Base-by-base conservation (phyloP, 1,140 invertebrate species). In the Leptopilina boulardi region DNA sequence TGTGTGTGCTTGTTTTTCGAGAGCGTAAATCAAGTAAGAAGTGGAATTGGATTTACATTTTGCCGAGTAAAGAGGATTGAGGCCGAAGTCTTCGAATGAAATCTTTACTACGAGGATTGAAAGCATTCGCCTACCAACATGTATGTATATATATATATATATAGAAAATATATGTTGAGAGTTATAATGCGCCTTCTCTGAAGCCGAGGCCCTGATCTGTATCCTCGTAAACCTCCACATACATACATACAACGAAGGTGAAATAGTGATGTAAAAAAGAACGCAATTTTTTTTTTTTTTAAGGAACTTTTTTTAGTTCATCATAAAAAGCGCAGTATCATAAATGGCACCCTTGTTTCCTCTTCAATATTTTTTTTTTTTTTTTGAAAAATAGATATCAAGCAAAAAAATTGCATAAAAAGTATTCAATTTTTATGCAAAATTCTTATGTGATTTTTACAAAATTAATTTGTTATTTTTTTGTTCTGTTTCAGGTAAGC, bases 51-150 rank as follows among this genome's bases (percentile, higher is more conserved):
- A 66, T 66, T 26, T 66, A 26, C 23, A 66, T 66, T 30, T 66
- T 66, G 59, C 59, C 23, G 26, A 66, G 59, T n/a, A 66, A n/a
- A 66, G 56, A n/a, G 56, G 26, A 66, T 66, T 66, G 15, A 66
- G 47, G n/a, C 2, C 15, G 3, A 66, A 30, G 23, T 26, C 23
- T 30, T 66, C 3, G 11, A 15, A 66, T 66, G 13, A 66, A 66
- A 66, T 66, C 26, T 66, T 66, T 66, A 66, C 23, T 66, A 66
- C 15, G 56, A 30, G 56, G 19, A 66, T 30, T 66, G 56, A 66
- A 21, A 26, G 5, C 21, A 66, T 66, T 66, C 56, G 23, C 30
- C 2, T 34, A 34, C 6, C 30, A 3, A 34, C 30, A 66, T 66
- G 56, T 21, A 66, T 26, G 23, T 21, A 26, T 66, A 21, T 10